phyloP scores from a whole-genome alignment of 2,113 vertebrate genomes.

The Malaclemys terrapin region DNA sequence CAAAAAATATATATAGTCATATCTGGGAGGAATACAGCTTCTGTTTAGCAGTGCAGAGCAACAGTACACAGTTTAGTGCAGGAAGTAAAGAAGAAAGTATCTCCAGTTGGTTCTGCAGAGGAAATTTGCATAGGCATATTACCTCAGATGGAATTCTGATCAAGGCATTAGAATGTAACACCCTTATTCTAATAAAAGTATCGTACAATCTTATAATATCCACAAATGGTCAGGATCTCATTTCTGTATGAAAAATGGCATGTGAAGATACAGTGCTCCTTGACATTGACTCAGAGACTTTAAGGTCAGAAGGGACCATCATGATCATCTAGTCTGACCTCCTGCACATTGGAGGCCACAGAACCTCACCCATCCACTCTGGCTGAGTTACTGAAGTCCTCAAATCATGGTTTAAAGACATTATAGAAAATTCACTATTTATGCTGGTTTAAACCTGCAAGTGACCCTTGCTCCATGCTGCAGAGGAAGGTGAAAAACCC shows the following conservation, averaged over 20 bases:
- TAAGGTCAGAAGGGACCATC: too few species aligned
- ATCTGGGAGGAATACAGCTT: neutral
- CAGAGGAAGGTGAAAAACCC: too few species aligned
- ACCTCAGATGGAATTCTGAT: neutral
- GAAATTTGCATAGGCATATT: neutral
- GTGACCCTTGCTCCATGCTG: too few species aligned
- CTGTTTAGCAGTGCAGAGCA: neutral
- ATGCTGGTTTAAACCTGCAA: too few species aligned
- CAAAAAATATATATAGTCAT: neutral
- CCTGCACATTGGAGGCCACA: too few species aligned
- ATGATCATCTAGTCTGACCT: too few species aligned
- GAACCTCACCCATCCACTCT: too few species aligned
- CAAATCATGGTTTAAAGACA: too few species aligned
- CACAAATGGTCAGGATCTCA: neutral
- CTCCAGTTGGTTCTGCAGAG: neutral
- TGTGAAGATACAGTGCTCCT: neutral
- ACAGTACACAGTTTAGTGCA: neutral
- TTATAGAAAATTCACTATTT: too few species aligned
- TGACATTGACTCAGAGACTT: neutral
- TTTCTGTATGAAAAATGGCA: neutral
- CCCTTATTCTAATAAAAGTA: fast-evolving
- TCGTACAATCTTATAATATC: neutral
- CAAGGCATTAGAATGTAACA: neutral
- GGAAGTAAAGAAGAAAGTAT: neutral
- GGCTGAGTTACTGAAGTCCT: too few species aligned